Conservation (phyloP, 2,113 vertebrate genomes). For the Erythrocercus mccallii region DNA sequence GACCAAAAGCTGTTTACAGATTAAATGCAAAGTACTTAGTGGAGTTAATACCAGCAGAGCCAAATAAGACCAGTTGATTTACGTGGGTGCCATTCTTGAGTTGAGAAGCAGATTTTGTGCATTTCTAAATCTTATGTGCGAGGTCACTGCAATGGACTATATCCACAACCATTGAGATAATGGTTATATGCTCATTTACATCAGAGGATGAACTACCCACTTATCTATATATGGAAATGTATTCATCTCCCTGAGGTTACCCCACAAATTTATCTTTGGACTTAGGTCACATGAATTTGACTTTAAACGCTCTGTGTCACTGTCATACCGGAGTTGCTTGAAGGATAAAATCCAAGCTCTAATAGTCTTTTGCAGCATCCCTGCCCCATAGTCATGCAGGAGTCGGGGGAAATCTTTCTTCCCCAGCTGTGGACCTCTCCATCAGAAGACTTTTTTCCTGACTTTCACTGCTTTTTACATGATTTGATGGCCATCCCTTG, state of each 20-base stretch:
- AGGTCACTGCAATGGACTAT: not conserved
- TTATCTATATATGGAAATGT: not conserved
- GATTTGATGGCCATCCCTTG: not conserved
- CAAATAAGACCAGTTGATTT: not conserved
- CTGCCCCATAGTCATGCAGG: not conserved
- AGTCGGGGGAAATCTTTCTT: not conserved
- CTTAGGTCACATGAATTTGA: not conserved
- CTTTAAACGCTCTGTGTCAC: not conserved
- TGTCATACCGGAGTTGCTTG: not conserved
- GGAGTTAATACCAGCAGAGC: not conserved
- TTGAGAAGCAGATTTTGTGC: not conserved
- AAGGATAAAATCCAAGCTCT: not conserved
- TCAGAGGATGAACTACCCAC: not conserved
- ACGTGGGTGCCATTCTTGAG: not conserved
- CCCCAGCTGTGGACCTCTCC: not conserved
- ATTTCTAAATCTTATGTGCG: not conserved
- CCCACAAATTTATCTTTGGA: not conserved
- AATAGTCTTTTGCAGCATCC: not conserved
- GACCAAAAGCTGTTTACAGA: not conserved
- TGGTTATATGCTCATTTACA: not conserved
- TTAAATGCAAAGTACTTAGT: not conserved
- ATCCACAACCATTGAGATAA: not conserved
- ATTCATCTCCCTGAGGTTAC: not conserved
- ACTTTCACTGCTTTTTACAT: not conserved
- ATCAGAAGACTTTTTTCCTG: not conserved